Evolutionary conservation across 2,888 invertebrate species (phyloP).

Genomic region (Pemphredon lugubris): DNA sequence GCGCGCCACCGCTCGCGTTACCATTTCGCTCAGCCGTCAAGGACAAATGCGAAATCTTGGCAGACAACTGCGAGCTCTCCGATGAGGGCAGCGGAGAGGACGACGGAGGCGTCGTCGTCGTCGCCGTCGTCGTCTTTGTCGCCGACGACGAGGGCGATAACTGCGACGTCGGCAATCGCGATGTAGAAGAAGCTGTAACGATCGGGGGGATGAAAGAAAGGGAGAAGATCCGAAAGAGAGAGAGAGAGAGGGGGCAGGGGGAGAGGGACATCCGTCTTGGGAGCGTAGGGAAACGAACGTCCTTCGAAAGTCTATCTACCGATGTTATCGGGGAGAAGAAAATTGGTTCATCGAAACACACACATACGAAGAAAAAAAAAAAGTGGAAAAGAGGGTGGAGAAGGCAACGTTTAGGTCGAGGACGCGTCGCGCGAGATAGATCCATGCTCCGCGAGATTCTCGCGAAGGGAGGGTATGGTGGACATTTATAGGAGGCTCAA

Average conservation of each 20-base stretch:
- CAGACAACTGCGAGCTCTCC: constrained; percentile 26
- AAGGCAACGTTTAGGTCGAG: constrained; percentile 17
- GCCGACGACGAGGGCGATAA: constrained; percentile 15
- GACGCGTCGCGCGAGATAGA: constrained; percentile 1
- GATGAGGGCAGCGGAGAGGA: constrained; percentile 16
- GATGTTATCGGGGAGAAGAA: constrained; percentile 10
- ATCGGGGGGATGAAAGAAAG: not conserved
- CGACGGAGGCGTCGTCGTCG: not conserved
- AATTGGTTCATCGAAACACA: constrained; percentile 7
- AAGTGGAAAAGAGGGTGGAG: no score
- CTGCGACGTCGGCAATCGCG: constrained; percentile 28
- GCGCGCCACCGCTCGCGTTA: constrained; percentile 40
- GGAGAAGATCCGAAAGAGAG: not conserved
- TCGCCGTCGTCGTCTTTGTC: constrained; percentile 9
- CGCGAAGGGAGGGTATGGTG: not conserved
- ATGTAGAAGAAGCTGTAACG: constrained; percentile 6
- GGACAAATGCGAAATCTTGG: constrained; percentile 44
- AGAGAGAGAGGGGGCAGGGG: not conserved
- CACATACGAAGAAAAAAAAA: not conserved
- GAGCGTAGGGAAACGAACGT: no score
- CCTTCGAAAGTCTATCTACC: not conserved
- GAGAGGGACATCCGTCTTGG: not conserved
- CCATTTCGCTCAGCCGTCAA: constrained; percentile 41
- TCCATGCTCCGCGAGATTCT: not conserved
- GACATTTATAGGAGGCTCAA: not conserved